These are phyloP conservation scores for Sinohyriopsis cumingii DNA, from an alignment of 2,888 invertebrate genomes.

Conservation along the genomic window DNA sequence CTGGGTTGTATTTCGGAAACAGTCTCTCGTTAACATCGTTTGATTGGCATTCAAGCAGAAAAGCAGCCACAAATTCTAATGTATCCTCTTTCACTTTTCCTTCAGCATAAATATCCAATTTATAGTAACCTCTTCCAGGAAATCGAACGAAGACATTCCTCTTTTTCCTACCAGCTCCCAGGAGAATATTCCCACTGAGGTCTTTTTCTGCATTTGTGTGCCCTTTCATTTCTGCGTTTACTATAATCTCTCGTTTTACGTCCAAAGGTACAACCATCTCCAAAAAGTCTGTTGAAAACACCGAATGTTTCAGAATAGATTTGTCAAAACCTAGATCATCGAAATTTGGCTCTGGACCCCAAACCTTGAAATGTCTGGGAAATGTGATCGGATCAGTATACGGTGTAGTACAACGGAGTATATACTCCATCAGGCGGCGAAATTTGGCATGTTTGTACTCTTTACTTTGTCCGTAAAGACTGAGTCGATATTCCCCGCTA, in stretches of 20 bases:
- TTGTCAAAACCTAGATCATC: slow-evolving; percentile 42
- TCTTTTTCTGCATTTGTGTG: slow-evolving; percentile 26
- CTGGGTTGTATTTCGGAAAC: slow-evolving; percentile 41
- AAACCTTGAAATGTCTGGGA: slow-evolving; percentile 37
- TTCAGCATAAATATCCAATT: slow-evolving; percentile 37
- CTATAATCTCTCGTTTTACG: slow-evolving; percentile 24
- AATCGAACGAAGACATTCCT: slow-evolving; percentile 35
- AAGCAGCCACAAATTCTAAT: slow-evolving; percentile 36
- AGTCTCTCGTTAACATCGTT: slow-evolving; percentile 13
- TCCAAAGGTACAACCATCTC: slow-evolving; percentile 31
- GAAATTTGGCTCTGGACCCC: slow-evolving; percentile 43
- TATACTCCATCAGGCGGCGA: slow-evolving; percentile 33
- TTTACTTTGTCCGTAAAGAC: slow-evolving; percentile 37
- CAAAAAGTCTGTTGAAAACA: slow-evolving; percentile 25
- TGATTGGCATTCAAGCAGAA: slow-evolving; percentile 29
- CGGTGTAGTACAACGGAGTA: slow-evolving; percentile 24
- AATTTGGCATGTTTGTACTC: slow-evolving; percentile 38
- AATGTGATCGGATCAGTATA: slow-evolving; percentile 20
- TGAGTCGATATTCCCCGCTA: slow-evolving; percentile 33
- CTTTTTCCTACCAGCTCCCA: slow-evolving; percentile 25
- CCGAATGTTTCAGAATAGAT: slow-evolving; percentile 28
- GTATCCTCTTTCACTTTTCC: slow-evolving; percentile 27
- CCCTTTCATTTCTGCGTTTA: slow-evolving; percentile 31
- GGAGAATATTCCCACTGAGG: slow-evolving; percentile 28
- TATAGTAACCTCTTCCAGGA: slow-evolving; percentile 36